These are phyloP conservation scores for Mormyrops boulengeri DNA, from an alignment of 2,797 vertebrate genomes.

Conservation along the genomic window DNA sequence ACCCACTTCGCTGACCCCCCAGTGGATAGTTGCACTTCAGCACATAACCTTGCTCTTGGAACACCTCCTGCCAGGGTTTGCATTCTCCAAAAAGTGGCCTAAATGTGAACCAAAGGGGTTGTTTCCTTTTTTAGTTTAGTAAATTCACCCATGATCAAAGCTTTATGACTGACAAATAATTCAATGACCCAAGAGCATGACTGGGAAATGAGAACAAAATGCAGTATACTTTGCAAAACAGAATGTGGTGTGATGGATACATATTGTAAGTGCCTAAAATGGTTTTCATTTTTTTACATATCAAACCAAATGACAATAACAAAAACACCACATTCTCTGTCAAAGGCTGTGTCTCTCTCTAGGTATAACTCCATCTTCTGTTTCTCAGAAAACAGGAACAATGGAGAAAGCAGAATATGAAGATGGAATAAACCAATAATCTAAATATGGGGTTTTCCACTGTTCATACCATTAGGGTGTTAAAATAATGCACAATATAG, in stretches of 20 bases:
- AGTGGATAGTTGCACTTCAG: background rate
- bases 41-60: background rate
- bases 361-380: background rate
- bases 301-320: background rate
- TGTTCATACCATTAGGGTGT: background rate
- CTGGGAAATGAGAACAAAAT: background rate
- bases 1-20: background rate
- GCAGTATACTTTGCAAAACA: background rate
- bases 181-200: background rate
- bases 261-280: background rate
- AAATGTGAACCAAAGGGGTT: background rate
- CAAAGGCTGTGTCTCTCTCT: background rate
- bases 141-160: background rate
- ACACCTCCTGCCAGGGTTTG: background rate
- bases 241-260: background rate
- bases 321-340: background rate
- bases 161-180: background rate
- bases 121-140: background rate
- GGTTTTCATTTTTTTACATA: background rate
- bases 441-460: background rate
- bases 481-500: background rate
- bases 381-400: background rate
- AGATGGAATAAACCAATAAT: background rate
- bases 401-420: background rate
- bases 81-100: background rate